Evolutionary conservation across 92 coral and sea anemone genomes (phyloP).

Genomic region (Isaurus tuberculatus): DNA sequence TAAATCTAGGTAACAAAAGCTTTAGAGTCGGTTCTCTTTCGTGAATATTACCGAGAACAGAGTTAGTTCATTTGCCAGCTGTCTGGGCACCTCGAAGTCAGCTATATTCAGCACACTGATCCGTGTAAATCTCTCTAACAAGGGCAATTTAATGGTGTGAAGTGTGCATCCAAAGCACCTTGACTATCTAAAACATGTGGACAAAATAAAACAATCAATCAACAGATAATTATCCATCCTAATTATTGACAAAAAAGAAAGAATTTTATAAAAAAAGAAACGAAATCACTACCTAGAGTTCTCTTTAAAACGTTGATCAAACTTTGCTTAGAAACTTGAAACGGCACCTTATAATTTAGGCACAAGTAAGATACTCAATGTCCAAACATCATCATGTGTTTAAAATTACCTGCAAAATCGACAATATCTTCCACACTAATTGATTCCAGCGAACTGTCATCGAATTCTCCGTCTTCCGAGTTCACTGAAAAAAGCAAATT

Average conservation of each 20-base stretch:
- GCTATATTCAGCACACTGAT: neutral
- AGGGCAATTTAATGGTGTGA: conserved; percentile 43
- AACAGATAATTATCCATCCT: neutral
- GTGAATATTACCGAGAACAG: neutral
- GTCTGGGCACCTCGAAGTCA: conserved; percentile 38
- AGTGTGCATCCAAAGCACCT: conserved; percentile 42
- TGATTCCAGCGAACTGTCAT: conserved; percentile 48
- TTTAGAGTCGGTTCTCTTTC: neutral
- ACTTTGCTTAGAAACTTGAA: neutral
- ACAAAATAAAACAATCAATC: neutral
- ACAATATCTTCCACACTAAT: conserved; percentile 45
- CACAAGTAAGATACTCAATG: neutral
- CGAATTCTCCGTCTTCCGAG: conserved; percentile 47
- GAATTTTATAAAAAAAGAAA: neutral
- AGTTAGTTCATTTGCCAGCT: conserved; percentile 16
- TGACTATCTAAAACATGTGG: conserved; percentile 29
- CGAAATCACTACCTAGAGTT: neutral
- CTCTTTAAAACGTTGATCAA: neutral
- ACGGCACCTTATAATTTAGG: neutral
- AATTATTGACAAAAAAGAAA: neutral
- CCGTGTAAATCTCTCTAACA: conserved; percentile 10
- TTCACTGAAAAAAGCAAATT: conserved; percentile 20
- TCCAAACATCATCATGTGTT: neutral
- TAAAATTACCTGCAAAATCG: conserved; percentile 45
- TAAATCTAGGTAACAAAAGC: no score